A percentile compares a stretch with the other conserved stretches of the same genome.
phyloP scores from a whole-genome alignment of 2,888 invertebrate species.

The Smittia sp. region DNA sequence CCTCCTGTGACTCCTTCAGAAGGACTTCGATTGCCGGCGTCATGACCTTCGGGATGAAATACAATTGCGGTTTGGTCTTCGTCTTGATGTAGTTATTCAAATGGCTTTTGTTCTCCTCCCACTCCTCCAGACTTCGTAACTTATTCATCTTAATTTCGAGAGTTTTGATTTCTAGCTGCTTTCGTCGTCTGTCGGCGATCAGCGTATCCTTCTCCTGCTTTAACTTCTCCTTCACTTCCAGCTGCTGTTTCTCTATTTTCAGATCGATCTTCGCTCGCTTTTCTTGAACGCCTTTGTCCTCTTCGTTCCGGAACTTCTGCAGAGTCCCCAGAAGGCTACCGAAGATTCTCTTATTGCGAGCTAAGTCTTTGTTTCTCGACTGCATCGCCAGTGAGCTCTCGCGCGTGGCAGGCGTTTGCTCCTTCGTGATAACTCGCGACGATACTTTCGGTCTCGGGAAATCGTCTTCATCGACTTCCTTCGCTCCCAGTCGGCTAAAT shows the following conservation, averaged over 20 bases:
- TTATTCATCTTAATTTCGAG: constrained; percentile 88
- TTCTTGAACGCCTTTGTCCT: constrained; percentile 85
- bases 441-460: constrained; percentile 60
- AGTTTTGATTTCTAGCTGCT: constrained; percentile 83
- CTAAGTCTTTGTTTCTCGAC: constrained; percentile 56
- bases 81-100: constrained; percentile 83
- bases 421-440: constrained; percentile 75
- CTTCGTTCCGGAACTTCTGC: constrained; percentile 93
- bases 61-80: constrained; percentile 79
- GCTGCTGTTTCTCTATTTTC: constrained; percentile 88
- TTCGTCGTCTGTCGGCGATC: constrained; percentile 79
- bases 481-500: neutral
- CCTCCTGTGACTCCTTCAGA: constrained; percentile 61
- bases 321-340: constrained; percentile 91
- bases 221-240: constrained; percentile 80
- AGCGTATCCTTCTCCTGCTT: constrained; percentile 79
- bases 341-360: constrained; percentile 91
- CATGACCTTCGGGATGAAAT: constrained; percentile 81
- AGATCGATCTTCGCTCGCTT: constrained; percentile 80
- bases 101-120: constrained; percentile 77
- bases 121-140: constrained; percentile 82
- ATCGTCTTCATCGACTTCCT: constrained; percentile 42
- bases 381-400: constrained; percentile 79
- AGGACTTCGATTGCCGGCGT: constrained; percentile 67
- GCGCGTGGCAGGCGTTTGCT: constrained; percentile 70